Conservation (phyloP, 2,113 vertebrate species). For the Nycticebus coucang region DNA sequence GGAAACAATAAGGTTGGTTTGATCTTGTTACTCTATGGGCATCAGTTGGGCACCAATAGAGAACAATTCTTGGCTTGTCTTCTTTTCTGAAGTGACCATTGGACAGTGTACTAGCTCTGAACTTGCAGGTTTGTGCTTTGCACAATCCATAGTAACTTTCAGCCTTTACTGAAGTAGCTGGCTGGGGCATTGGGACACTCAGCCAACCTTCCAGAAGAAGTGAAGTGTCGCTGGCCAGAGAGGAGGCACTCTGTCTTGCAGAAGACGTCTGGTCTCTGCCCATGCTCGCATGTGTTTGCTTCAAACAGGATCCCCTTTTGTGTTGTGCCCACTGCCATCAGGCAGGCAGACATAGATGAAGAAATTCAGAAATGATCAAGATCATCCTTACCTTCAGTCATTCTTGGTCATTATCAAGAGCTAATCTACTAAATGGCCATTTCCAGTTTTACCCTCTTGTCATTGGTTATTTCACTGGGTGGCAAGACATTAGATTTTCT, state of each 20-base stretch:
- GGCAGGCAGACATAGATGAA: background rate
- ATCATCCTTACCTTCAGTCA: background rate
- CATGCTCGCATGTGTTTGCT: background rate
- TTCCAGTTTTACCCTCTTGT: background rate
- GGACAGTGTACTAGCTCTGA: background rate
- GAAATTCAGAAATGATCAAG: background rate
- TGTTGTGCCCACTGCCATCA: background rate
- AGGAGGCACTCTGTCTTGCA: background rate
- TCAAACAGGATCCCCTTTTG: rapidly evolving
- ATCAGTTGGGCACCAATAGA: background rate
- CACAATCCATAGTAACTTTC: background rate
- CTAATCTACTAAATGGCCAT: background rate
- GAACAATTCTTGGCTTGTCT: background rate
- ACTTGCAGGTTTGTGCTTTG: background rate
- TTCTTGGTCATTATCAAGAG: background rate
- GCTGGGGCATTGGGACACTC: background rate
- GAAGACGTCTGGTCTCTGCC: background rate
- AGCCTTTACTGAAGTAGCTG: background rate
- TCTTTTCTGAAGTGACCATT: background rate
- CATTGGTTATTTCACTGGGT: background rate
- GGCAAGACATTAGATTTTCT: background rate
- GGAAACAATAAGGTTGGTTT: background rate
- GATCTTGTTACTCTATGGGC: background rate
- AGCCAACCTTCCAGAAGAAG: background rate
- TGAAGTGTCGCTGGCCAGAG: background rate